Percentiles rank a stretch among this genome's conserved stretches.
Conservation (phyloP, 2,113 vertebrate species). For the Dasyprocta punctata region DNA sequence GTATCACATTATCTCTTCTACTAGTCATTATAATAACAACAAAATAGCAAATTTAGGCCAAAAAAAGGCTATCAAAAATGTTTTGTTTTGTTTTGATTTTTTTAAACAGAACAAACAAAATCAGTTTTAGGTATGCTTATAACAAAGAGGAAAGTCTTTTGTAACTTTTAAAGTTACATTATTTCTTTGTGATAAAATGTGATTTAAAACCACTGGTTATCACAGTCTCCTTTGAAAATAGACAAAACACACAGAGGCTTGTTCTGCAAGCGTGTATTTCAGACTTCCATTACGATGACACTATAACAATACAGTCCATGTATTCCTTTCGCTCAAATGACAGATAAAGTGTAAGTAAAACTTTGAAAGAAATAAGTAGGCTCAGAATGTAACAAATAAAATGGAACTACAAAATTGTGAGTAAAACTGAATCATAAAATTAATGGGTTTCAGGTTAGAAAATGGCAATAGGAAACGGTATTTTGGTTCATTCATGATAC, state of each 20-base stretch:
- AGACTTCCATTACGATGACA: not conserved
- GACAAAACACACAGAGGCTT: not conserved
- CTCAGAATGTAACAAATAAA: not conserved
- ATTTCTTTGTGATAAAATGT: not conserved
- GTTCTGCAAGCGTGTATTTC: not conserved
- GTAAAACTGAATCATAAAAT: not conserved
- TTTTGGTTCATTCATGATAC: not conserved
- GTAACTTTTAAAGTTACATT: not conserved
- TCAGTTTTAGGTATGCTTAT: not conserved
- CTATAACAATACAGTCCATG: not conserved
- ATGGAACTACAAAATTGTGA: not conserved
- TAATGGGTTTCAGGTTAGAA: not conserved
- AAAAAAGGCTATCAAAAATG: conserved; percentile 27
- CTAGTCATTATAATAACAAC: not conserved
- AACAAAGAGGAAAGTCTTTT: not conserved
- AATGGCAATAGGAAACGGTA: not conserved
- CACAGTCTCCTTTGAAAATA: not conserved
- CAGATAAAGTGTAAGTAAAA: not conserved
- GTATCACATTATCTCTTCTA: not conserved
- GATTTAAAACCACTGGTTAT: not conserved
- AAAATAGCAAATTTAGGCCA: conserved; percentile 18
- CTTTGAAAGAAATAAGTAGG: not conserved
- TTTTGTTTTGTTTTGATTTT: not conserved
- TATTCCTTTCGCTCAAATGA: not conserved
- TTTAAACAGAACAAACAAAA: not conserved